Evolutionary conservation across 2,888 invertebrate species (phyloP), one percentile per base, ranked within the genome.

Genomic region (Odontocolon sp.): DNA sequence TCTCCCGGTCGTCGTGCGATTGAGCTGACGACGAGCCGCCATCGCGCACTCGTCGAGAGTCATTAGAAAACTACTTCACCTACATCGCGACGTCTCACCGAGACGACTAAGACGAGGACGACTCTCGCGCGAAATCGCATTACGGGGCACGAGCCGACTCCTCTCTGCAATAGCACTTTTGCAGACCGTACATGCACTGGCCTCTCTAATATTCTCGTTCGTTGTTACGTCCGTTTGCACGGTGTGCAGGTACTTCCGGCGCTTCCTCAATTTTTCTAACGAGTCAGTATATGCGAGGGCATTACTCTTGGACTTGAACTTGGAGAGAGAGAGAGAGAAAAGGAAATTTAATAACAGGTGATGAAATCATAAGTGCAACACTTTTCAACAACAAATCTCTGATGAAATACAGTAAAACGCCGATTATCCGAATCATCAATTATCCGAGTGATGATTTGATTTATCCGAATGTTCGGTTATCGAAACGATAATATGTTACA

Each of bases 21-120:
- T 36, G 54, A 56, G 68, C 54, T 61, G n/a, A n/a, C n/a, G n/a
- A n/a, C 66, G 67, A 68, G 59, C 42, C 67, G 59, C 72, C 40
- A 42, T 70, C 6, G 69, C 69, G 59, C 31, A 73, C 69, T 73
- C 64, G 77, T 42, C 73, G 72, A 63, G 61, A 69, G 80, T 82
- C 82, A 81, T 80, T 85, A 83, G 75, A 83, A 84, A 86, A 85
- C 74, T 82, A 81, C 84, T 85, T 86, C 84, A 84, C 82, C 84
- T 84, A 84, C 80, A 84, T 84, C 78, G 78, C 66, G 70, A 69
- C 67, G 69, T 61, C 77, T 54, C 71, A 45, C 52, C 54, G 56
- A 23, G 71, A 26, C 26, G n/a, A 38, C 36, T 11, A 28, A 68
- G 72, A 70, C 52, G 68, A 63, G 50, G 69, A 72, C 63, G 72